phyloP scores from a whole-genome alignment of 53 echinoderm and acorn worm genomes.

The Holothuria scabra region DNA sequence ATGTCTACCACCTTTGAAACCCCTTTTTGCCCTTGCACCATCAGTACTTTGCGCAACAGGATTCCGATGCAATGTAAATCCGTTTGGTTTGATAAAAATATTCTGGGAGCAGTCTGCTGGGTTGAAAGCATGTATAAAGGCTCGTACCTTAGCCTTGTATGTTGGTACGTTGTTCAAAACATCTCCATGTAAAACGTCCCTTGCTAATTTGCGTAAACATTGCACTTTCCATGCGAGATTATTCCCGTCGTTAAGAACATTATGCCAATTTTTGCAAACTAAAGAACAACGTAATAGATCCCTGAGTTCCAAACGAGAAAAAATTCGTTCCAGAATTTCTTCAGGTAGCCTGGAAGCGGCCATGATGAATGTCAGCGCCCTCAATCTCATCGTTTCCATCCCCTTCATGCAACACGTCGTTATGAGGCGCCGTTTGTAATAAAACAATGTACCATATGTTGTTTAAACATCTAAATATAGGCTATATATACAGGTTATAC shows the following conservation, averaged over 20 bases:
- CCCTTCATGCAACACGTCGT: no score
- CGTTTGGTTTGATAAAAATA: constrained; percentile 91
- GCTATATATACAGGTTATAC: no score
- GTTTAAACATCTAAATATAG: no score
- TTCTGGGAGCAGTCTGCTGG: constrained; percentile 94
- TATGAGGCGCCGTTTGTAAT: no score
- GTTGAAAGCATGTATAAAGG: constrained; percentile 93
- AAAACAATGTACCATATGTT: no score
- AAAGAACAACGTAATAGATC: constrained; percentile 87
- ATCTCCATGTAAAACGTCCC: constrained; percentile 87
- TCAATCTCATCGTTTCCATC: no score
- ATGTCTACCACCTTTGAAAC: constrained; percentile 89
- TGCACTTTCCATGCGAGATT: constrained; percentile 92
- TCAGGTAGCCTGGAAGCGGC: constrained; percentile 86
- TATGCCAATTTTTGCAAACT: constrained; percentile 91
- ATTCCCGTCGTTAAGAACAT: constrained; percentile 95
- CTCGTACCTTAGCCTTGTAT: constrained; percentile 91
- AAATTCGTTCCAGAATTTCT: constrained; percentile 85
- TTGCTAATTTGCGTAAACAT: constrained; percentile 82
- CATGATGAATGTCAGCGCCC: constrained; percentile 34
- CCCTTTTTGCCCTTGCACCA: constrained; percentile 86
- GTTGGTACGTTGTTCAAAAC: constrained; percentile 86
- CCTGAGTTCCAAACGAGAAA: constrained; percentile 90
- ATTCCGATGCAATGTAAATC: constrained; percentile 93
- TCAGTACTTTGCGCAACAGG: constrained; percentile 99